Conservation (phyloP, 2,113 vertebrate genomes). For the Takifugu bimaculatus region DNA sequence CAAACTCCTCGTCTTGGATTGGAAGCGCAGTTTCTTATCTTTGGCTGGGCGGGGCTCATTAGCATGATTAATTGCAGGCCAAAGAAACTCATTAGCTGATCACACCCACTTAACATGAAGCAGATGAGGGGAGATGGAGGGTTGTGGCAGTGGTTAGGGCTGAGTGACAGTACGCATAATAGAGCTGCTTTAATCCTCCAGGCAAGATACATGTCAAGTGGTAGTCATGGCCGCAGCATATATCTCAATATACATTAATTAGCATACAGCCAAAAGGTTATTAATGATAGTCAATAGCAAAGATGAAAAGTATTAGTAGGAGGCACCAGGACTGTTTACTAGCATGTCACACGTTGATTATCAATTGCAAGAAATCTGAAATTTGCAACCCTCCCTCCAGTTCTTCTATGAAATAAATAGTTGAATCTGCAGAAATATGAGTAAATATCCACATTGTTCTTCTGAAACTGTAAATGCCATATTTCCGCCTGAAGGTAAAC, state of each 20-base stretch:
- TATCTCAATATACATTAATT: slow-evolving; percentile 49
- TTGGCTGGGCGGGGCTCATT: slow-evolving; percentile 58
- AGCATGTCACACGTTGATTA: slow-evolving; percentile 10
- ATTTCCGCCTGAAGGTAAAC: background rate
- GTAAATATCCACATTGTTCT: background rate
- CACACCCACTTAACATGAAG: slow-evolving; percentile 34
- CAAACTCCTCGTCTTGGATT: slow-evolving; percentile 10
- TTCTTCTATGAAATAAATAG: too few relatives aligned
- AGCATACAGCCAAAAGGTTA: slow-evolving; percentile 25
- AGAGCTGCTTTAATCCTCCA: slow-evolving; percentile 45
- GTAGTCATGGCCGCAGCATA: slow-evolving; percentile 38
- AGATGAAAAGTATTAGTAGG: slow-evolving; percentile 25
- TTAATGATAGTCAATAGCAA: slow-evolving; percentile 26
- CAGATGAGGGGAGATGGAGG: slow-evolving; percentile 32
- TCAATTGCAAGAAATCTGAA: too few relatives aligned
- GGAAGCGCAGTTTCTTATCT: slow-evolving; percentile 41
- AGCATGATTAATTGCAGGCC: slow-evolving; percentile 61
- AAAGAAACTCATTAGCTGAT: slow-evolving; percentile 56
- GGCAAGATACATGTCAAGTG: slow-evolving; percentile 47
- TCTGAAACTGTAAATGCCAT: background rate
- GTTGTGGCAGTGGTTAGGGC: slow-evolving; percentile 24
- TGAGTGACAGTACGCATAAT: slow-evolving; percentile 43
- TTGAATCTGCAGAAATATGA: too few relatives aligned
- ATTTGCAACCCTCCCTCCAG: too few relatives aligned
- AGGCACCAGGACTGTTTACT: slow-evolving; percentile 33